Conservation (phyloP, 2,113 vertebrate genomes). For the Tor tambroides region DNA sequence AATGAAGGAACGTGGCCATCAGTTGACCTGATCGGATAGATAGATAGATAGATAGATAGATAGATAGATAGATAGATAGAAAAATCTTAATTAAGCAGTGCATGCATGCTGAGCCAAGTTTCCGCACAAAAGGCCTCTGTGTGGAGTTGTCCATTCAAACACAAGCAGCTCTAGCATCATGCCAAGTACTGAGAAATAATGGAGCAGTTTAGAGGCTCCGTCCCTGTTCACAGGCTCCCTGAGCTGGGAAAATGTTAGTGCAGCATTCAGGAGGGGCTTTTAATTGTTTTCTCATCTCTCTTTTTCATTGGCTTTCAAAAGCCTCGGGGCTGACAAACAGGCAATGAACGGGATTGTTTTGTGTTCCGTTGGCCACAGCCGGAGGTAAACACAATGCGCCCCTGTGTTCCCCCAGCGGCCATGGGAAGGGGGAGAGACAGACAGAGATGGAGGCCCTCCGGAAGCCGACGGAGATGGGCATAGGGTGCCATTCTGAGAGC, state of each 20-base stretch:
- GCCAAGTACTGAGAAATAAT: conserved; percentile 76
- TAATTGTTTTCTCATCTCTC: conserved; percentile 76
- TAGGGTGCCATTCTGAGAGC: conserved; percentile 66
- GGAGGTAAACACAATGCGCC: conserved; percentile 74
- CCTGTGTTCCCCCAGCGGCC: conserved; percentile 63
- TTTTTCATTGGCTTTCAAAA: conserved; percentile 68
- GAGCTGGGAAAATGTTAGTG: conserved; percentile 78
- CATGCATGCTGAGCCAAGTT: conserved; percentile 70
- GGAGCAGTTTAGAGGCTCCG: conserved; percentile 76
- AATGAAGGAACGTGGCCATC: not conserved
- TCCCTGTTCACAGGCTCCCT: conserved; percentile 76
- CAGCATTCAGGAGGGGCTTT: conserved; percentile 71
- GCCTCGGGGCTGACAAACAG: conserved; percentile 74
- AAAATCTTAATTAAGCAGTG: conserved; percentile 74
- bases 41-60: conserved; percentile 50
- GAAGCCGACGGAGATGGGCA: conserved; percentile 66
- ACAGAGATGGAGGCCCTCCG: conserved; percentile 63
- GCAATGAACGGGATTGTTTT: conserved; percentile 78
- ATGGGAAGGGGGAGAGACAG: conserved; percentile 58
- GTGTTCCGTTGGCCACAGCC: conserved; percentile 72
- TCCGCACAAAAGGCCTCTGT: conserved; percentile 76
- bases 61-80: conserved; percentile 47
- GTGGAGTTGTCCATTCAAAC: conserved; percentile 72
- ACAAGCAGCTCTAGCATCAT: conserved; percentile 73
- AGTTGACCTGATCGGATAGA: not conserved